Evolutionary conservation across 2,113 vertebrate species (phyloP).

Genomic region (Siniperca knerii): DNA sequence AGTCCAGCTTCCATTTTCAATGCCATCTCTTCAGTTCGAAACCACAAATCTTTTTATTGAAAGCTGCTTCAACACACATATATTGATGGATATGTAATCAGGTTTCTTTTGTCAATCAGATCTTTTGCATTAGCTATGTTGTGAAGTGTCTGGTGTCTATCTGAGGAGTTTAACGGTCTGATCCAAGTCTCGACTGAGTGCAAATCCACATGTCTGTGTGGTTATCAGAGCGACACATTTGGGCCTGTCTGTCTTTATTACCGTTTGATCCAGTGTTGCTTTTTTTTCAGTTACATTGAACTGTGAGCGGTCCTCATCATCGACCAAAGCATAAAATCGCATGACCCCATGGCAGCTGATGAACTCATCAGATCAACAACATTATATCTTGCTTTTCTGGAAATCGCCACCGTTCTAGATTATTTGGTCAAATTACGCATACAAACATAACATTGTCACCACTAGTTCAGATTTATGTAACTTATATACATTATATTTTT

Average conservation of each 20-base stretch:
- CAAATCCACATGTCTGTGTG: slow-evolving; percentile 24
- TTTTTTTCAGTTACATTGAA: not conserved
- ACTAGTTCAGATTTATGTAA: not conserved
- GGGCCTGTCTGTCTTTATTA: not conserved
- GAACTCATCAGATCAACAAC: not conserved
- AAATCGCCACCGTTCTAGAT: not conserved
- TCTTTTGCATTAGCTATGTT: not conserved
- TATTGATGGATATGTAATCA: not conserved
- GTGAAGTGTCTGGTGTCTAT: slow-evolving; percentile 27
- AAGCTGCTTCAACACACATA: not conserved
- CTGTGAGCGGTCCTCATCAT: not conserved
- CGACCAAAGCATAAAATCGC: not conserved
- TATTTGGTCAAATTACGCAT: not conserved
- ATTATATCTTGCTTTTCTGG: not conserved
- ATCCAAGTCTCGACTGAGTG: slow-evolving; percentile 1
- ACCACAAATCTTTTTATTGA: not conserved
- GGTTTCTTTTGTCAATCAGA: not conserved
- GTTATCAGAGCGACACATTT: slow-evolving; percentile 1
- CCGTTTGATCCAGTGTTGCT: not conserved
- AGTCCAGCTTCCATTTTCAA: not conserved
- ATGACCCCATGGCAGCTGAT: slow-evolving; percentile 6
- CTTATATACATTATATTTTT: not conserved
- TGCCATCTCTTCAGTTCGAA: not conserved
- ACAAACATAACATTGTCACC: not conserved
- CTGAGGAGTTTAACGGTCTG: not conserved